These are phyloP conservation scores for Pelusios castaneus DNA, from an alignment of 2,113 vertebrate genomes.

Conservation along the genomic window DNA sequence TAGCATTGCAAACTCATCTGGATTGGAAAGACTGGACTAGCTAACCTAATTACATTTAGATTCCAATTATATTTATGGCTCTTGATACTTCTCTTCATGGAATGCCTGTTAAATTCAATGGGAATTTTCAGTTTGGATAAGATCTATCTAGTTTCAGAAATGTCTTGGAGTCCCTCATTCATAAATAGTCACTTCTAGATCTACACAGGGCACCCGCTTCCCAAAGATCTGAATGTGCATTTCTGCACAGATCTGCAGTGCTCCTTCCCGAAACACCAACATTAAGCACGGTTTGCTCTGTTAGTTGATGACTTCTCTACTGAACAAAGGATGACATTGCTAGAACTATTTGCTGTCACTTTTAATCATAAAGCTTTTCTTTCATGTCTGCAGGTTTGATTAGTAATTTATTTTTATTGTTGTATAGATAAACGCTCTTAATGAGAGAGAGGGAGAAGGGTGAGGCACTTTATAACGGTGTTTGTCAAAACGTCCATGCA, in stretches of 20 bases:
- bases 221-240: not conserved
- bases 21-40: not conserved
- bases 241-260: not conserved
- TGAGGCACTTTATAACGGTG: accelerated
- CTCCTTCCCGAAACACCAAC: not conserved
- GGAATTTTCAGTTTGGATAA: not conserved
- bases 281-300: not conserved
- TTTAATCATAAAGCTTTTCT: not conserved
- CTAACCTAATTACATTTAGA: not conserved
- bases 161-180: not conserved
- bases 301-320: not conserved
- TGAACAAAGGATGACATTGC: not conserved
- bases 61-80: not conserved
- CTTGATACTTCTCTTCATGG: not conserved
- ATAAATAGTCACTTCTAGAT: not conserved
- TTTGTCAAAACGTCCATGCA: not conserved
- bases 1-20: not conserved
- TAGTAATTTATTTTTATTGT: not conserved
- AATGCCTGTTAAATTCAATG: not conserved
- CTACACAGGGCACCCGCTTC: not conserved
- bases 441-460: not conserved
- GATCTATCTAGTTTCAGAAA: not conserved
- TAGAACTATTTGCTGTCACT: not conserved
- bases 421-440: not conserved
- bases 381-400: not conserved